phyloP scores from a whole-genome alignment of 2,113 vertebrate genomes.

The Python bivittatus region DNA sequence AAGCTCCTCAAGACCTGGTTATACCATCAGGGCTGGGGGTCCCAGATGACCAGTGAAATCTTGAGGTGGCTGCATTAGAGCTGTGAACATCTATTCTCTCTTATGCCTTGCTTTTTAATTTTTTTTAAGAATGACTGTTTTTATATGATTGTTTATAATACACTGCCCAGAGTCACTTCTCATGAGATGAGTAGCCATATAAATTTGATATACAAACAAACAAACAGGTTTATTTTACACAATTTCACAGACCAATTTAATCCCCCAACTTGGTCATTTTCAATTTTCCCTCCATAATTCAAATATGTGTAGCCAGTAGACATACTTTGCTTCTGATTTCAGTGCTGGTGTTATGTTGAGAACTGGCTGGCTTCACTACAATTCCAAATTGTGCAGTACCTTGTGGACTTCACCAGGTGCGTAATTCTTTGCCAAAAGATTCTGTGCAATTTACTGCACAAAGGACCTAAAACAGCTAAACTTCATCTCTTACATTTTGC shows the following conservation, averaged over 20 bases:
- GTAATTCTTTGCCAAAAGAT: slow-evolving; percentile 16
- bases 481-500: slow-evolving; percentile 50
- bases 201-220: no score
- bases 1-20: no score
- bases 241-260: neutral
- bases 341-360: neutral
- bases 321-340: neutral
- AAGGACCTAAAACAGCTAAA: slow-evolving; percentile 23
- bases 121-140: no score
- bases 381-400: neutral
- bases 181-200: no score
- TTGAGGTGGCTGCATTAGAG: no score
- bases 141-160: no score
- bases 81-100: no score
- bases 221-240: neutral
- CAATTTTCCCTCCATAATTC: neutral
- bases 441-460: slow-evolving; percentile 45
- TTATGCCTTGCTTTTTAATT: no score
- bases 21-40: no score
- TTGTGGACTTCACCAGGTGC: slow-evolving; percentile 5
- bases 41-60: no score
- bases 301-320: neutral
- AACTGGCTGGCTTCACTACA: slow-evolving; percentile 8
- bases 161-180: no score
- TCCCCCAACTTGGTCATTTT: neutral